These are phyloP conservation scores for Lepilemur septentrionalis DNA, from an alignment of 2,797 vertebrate species.

Conservation along the genomic window DNA sequence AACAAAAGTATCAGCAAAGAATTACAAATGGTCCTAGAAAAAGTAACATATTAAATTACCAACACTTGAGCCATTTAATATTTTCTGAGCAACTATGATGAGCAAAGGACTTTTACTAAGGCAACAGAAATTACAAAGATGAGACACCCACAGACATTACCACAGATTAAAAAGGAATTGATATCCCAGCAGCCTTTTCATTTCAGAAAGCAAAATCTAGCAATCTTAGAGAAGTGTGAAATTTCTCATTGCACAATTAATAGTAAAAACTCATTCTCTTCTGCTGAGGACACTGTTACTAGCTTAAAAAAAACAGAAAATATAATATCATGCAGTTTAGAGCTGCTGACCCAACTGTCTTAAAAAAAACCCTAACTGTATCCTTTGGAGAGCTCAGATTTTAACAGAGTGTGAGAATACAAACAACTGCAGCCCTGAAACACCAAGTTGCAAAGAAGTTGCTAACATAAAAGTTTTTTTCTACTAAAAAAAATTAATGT, in stretches of 20 bases:
- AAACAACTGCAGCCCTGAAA: neutral
- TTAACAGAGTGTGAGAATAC: neutral
- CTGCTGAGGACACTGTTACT: neutral
- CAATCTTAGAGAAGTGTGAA: neutral
- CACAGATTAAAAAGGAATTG: neutral
- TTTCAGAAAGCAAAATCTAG: neutral
- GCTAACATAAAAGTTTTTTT: neutral
- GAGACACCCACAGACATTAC: neutral
- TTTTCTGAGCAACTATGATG: neutral
- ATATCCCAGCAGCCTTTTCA: neutral
- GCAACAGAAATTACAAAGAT: neutral
- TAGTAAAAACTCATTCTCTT: slow-evolving; percentile 30
- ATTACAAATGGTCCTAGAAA: neutral
- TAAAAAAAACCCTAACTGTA: slow-evolving; percentile 14
- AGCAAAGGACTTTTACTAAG: neutral
- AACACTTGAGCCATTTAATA: neutral
- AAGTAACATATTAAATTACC: neutral
- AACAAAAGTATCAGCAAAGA: neutral
- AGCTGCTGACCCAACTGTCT: neutral
- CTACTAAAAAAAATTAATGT: neutral
- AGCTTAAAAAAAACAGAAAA: neutral
- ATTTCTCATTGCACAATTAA: neutral
- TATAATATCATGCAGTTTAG: neutral
- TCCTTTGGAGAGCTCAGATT: slow-evolving; percentile 13
- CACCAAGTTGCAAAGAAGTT: neutral